These are phyloP conservation scores for Apodemia mormo DNA, from an alignment of 2,888 invertebrate genomes.

Conservation along the genomic window DNA sequence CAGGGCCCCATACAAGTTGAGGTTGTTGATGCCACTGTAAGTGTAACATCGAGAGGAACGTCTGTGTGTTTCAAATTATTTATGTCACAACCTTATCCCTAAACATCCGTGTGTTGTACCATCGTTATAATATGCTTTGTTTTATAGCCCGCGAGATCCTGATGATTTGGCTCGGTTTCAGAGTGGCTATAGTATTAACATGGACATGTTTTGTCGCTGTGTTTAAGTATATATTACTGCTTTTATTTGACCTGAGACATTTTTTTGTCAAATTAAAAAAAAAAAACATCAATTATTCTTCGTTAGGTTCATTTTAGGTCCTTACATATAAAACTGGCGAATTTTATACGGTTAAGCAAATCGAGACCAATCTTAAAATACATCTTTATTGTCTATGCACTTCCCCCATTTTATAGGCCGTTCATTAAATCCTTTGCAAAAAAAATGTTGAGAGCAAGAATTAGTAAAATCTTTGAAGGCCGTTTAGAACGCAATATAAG, in stretches of 20 bases:
- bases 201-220: slow-evolving; percentile 3
- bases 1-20: slow-evolving; percentile 79
- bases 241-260: neutral
- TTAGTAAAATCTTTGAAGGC: too few species aligned
- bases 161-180: neutral
- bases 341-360: too few species aligned
- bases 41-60: slow-evolving; percentile 67
- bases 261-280: too few species aligned
- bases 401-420: too few species aligned
- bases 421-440: too few species aligned
- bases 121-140: slow-evolving; percentile 26
- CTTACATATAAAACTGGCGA: too few species aligned
- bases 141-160: slow-evolving; percentile 7
- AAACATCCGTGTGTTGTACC: slow-evolving; percentile 31
- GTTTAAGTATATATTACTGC: neutral
- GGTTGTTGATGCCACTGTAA: slow-evolving; percentile 81
- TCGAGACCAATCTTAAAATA: too few species aligned
- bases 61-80: slow-evolving; percentile 68
- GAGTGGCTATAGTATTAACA: slow-evolving; percentile 7
- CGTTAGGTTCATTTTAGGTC: too few species aligned
- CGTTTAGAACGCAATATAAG: too few species aligned
- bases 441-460: too few species aligned
- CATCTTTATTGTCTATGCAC: too few species aligned
- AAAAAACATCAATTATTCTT: too few species aligned
- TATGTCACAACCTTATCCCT: slow-evolving; percentile 58